Base-by-base conservation (phyloP, 2,113 vertebrate genomes). In the Jacana jacana region DNA sequence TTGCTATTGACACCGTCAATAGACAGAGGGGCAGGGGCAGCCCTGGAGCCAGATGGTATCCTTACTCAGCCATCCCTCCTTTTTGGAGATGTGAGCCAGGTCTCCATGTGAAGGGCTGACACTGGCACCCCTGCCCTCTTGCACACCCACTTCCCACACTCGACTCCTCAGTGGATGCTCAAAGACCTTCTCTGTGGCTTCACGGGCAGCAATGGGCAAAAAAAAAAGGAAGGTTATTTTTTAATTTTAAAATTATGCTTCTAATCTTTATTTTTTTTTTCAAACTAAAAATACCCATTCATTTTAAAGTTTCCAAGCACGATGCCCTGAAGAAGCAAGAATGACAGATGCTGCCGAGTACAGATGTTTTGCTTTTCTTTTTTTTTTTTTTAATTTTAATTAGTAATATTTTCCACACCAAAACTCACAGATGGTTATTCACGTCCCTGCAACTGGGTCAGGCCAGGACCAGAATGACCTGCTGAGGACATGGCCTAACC, bases 381-480 rank as follows among this genome's bases (percentile, higher is more conserved):
- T 93, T 79, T 64, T 96, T 93, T 79, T 93, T 79, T 91, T 73
- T 17, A 35, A 86, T 96, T 87, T 88, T 88, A 96, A 95, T 96
- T 95, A 96, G 89, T 93, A 97, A 97, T 97, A 97, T 96, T 97
- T 97, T 97, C 97, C 97, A 94, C 91, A 89, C 88, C 75, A 91
- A 84, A 90, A 94, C 65, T 91, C 79, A 73, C 75, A 94, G 95
- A 94, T 96, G 86, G 82, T 94, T 94, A 87, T 93, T 95, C 42
- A 1, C 17, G 33, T 93, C 66, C 2, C 85, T 91, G 61, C 0
- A 5, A 80, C 85, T 89, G 66, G 90, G 76, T 89, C 86, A 93
- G 81, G 48, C 65, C 83, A 82, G 88, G 89, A 92, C 58, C 20
- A 4, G 82, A 90, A 86, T 70, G 83, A 91, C 93, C 81, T 97